Evolutionary conservation across 2,888 invertebrate species (phyloP).

Genomic region (Darwinula stevensoni): DNA sequence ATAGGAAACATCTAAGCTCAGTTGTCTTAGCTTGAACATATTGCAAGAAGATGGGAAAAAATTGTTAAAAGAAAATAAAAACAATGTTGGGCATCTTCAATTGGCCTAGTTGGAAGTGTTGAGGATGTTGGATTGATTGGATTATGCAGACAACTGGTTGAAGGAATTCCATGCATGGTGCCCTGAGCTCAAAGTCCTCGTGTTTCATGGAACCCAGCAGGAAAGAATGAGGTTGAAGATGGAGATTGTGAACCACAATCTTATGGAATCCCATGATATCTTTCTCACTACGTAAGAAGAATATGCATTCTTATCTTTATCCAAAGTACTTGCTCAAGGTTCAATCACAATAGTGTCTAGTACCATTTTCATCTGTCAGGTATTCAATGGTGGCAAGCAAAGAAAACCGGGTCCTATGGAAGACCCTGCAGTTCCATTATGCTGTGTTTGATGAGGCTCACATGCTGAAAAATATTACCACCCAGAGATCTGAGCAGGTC

Average conservation of each 20-base stretch:
- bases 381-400: no score
- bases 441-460: constrained; percentile 92
- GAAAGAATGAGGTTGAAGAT: constrained; percentile 47
- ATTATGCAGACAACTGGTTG: constrained; percentile 47
- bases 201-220: constrained; percentile 64
- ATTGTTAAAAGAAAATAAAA: no score
- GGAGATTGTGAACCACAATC: constrained; percentile 37
- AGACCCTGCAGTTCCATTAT: constrained; percentile 51
- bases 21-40: no score
- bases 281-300: constrained; percentile 51
- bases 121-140: no score
- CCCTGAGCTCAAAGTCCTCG: constrained; percentile 39
- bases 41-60: no score
- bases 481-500: constrained; percentile 59
- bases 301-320: no score
- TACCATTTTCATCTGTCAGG: no score
- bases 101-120: no score
- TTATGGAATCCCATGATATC: constrained; percentile 45
- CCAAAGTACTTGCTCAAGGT: no score
- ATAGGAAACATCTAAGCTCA: no score
- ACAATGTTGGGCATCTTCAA: no score
- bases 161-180: constrained; percentile 49
- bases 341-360: no score
- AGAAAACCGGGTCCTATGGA: constrained; percentile 68
- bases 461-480: constrained; percentile 92